A percentile compares a stretch with the other conserved stretches of the same genome.
phyloP scores from a whole-genome alignment of 2,113 vertebrate genomes.

The Paraplagusia blochii region DNA sequence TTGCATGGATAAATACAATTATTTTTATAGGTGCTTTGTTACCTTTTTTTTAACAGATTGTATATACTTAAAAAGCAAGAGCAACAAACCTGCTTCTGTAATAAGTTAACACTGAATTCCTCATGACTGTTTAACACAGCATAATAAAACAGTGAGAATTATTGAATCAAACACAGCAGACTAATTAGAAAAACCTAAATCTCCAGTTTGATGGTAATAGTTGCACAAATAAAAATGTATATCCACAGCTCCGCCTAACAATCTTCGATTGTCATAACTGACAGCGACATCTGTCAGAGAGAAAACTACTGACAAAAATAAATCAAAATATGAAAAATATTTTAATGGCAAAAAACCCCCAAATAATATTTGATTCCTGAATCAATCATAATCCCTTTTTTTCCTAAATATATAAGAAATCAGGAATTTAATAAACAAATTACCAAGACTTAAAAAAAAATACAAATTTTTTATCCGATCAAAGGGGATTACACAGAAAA shows the following conservation, averaged over 20 bases:
- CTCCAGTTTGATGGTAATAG: conserved; percentile 13
- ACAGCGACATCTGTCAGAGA: background rate
- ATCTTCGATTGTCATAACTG: background rate
- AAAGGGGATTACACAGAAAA: conserved; percentile 1
- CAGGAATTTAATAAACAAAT: too few relatives aligned
- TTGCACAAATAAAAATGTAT: conserved; percentile 11
- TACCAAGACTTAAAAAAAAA: too few relatives aligned
- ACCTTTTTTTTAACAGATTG: too few relatives aligned
- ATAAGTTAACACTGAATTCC: too few relatives aligned
- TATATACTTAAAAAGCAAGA: too few relatives aligned
- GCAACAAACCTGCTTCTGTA: too few relatives aligned
- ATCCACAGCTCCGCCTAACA: background rate
- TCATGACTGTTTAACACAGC: background rate
- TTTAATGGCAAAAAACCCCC: too few relatives aligned
- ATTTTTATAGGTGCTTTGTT: too few relatives aligned
- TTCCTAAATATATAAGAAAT: too few relatives aligned
- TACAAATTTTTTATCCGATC: conserved; percentile 2
- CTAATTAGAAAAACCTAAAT: conserved; percentile 9
- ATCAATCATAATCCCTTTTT: too few relatives aligned
- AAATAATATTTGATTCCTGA: too few relatives aligned
- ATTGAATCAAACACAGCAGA: background rate
- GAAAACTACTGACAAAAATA: conserved; percentile 3
- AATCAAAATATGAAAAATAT: background rate
- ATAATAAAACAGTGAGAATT: background rate
- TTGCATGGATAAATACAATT: too few relatives aligned